Evolutionary conservation across 1,140 invertebrate species (phyloP).

Genomic region (Cydia pomonella): DNA sequence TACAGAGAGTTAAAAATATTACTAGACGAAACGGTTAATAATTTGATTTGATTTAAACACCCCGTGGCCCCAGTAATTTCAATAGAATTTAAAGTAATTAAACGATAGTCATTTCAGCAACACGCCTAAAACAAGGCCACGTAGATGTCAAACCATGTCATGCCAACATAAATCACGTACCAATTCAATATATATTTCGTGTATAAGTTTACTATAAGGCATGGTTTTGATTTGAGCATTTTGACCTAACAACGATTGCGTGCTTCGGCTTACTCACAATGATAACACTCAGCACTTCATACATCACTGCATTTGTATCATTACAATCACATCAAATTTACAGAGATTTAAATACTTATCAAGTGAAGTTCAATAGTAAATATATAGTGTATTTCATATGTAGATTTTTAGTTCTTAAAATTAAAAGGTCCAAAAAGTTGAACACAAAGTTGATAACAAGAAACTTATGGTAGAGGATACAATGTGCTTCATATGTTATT

Average conservation of each 20-base stretch:
- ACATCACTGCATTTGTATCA: slow-evolving; percentile 44
- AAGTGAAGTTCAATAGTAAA: too few relatives aligned
- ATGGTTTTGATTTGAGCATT: slow-evolving; percentile 69
- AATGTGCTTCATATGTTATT: too few relatives aligned
- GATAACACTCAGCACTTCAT: slow-evolving; percentile 43
- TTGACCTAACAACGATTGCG: slow-evolving; percentile 56
- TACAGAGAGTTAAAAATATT: background rate
- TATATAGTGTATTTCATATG: background rate
- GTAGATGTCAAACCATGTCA: slow-evolving; percentile 53
- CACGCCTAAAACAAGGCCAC: background rate
- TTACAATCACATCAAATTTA: background rate
- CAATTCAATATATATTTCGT: background rate
- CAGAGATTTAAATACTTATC: too few relatives aligned
- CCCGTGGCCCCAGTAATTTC: background rate
- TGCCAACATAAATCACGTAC: slow-evolving; percentile 57
- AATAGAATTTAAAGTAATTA: background rate
- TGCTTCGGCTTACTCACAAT: slow-evolving; percentile 46
- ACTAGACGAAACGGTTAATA: background rate
- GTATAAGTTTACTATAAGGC: slow-evolving; percentile 54
- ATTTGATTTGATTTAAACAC: too few relatives aligned
- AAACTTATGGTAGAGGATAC: too few relatives aligned
- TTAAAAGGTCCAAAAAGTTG: too few relatives aligned
- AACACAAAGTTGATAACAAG: too few relatives aligned
- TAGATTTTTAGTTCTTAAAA: background rate
- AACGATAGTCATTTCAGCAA: background rate